Evolutionary conservation across 2,888 invertebrate species (phyloP).

Genomic region (Polymixis flavicincta): DNA sequence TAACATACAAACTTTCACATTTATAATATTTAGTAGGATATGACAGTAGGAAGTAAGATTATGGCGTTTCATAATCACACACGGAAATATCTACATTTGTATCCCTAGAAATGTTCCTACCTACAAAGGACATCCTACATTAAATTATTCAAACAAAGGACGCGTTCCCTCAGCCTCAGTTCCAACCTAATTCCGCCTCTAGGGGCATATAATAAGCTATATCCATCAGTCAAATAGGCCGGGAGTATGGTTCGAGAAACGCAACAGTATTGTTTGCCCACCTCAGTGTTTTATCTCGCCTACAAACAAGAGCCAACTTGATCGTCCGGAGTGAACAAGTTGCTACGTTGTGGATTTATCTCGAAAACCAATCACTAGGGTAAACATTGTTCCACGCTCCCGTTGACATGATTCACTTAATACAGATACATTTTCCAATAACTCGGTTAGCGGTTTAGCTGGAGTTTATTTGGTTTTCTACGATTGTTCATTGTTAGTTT

Average conservation of each 20-base stretch:
- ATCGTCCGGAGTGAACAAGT: constrained; percentile 66
- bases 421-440: constrained; percentile 61
- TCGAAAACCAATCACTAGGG: constrained; percentile 73
- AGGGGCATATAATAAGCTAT: constrained; percentile 37
- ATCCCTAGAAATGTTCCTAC: constrained; percentile 13
- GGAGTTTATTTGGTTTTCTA: constrained; percentile 30
- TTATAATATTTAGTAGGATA: no score
- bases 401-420: constrained; percentile 66
- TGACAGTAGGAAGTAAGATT: no score
- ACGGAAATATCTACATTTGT: background rate
- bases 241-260: constrained; percentile 54
- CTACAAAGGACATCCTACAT: constrained; percentile 32
- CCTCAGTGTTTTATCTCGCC: constrained; percentile 63
- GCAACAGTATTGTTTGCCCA: constrained; percentile 57
- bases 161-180: constrained; percentile 7
- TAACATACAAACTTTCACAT: no score
- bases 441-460: constrained; percentile 54
- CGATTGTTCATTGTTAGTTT: constrained; percentile 22
- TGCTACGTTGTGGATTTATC: constrained; percentile 69
- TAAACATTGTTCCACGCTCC: constrained; percentile 71
- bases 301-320: constrained; percentile 71
- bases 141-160: constrained; percentile 54
- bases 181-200: constrained; percentile 29
- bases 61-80: constrained; percentile 4
- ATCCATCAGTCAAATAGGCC: constrained; percentile 59